A percentile compares a stretch with the other conserved stretches of the same genome.
Conservation (phyloP, 2,113 vertebrate genomes). For the Colinus virginianus region DNA sequence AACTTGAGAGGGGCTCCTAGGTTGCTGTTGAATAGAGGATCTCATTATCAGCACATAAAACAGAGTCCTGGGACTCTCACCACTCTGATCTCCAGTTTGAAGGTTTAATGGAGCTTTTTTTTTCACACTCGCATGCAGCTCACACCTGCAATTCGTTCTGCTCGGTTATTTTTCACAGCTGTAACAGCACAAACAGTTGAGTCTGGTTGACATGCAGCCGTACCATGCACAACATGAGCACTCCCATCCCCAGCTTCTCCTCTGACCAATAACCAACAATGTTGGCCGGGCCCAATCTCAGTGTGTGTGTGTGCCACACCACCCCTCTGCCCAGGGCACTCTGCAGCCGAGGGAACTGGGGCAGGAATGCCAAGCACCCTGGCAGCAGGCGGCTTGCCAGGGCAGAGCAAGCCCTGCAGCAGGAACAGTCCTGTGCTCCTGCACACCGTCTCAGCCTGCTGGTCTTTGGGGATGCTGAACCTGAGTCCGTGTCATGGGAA, state of each 20-base stretch:
- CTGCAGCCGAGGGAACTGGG: neutral
- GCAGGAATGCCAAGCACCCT: neutral
- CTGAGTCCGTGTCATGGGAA: neutral
- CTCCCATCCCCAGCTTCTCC: neutral
- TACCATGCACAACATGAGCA: neutral
- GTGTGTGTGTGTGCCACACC: neutral
- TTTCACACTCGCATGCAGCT: slow-evolving; percentile 11
- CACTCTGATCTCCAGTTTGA: neutral
- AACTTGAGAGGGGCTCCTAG: neutral
- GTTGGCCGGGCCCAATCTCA: neutral
- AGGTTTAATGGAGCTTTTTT: slow-evolving; percentile 29
- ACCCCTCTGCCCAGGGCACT: neutral
- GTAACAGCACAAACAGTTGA: neutral
- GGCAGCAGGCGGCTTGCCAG: neutral
- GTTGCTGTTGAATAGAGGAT: neutral
- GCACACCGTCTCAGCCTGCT: neutral
- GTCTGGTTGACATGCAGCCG: slow-evolving; percentile 1
- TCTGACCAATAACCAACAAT: neutral
- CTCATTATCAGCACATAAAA: neutral
- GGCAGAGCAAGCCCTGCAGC: neutral
- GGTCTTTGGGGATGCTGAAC: neutral
- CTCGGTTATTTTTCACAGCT: neutral
- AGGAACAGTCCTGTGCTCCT: neutral
- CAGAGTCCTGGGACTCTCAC: neutral
- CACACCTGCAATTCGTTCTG: neutral